Base-by-base conservation (phyloP, 2,797 vertebrate genomes). In the Sebastes diploproa region DNA sequence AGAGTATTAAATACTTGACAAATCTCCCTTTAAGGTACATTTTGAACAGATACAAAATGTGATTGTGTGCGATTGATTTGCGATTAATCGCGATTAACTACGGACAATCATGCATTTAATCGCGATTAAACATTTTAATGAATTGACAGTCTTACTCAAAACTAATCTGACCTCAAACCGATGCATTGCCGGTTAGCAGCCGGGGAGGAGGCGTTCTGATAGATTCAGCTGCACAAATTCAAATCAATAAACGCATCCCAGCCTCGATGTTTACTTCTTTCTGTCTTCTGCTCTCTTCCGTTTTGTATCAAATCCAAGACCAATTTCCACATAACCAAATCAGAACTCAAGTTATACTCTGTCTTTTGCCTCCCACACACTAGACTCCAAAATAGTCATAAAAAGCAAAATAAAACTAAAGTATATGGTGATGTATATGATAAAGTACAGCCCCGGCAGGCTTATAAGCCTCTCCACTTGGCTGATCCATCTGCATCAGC, bases 401-500 rank as follows among this genome's bases (percentile, higher is more conserved):
- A 34, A 60, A 52, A 77, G 30, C 7, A 59, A 59, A 8, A 20
- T 14, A 2, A 38, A 10, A 52, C 13, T 2, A 12, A 29, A 64
- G 38, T 70, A 16, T 7, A 36, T n/a, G 1, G 27, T 5, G n/a
- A 32, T 18, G 9, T 6, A 11, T 7, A 6, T 9, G n/a, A 60
- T 32, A 11, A 58, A 25, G 50, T 42, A 25, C 42, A 30, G 50
- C 62, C 27, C 6, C 1, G 3, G 29, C 23, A 58, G 32, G 7
- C 0, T 9, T 68, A 30, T 32, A 30, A 60, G 29, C 16, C 25
- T 2, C 13, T 50, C 23, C 30, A 5, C 14, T 30, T 52, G 25
- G 13, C 20, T 13, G 7, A 65, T 63, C 50, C 2, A 75, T 77
- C 79, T 50, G 61, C 78, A 65, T 75, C 52, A 42, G 55, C 25